These are phyloP conservation scores for Stomorhina lunata DNA, from an alignment of 2,888 invertebrate genomes.

Conservation along the genomic window DNA sequence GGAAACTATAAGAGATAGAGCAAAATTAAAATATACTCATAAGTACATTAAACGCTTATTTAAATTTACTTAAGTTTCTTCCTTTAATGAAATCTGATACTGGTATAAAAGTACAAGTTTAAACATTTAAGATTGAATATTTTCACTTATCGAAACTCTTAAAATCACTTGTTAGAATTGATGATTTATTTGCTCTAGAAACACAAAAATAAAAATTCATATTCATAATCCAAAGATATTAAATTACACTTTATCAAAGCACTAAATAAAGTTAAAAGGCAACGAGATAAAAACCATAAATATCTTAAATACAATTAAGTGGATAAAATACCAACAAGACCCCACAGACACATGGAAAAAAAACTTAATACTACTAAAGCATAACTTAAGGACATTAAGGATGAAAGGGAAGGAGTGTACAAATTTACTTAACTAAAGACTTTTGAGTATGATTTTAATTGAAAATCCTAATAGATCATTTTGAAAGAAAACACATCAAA, in stretches of 20 bases:
- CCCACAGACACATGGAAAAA: conserved; percentile 12
- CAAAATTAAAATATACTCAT: not conserved
- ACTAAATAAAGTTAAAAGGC: conserved; percentile 15
- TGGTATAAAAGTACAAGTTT: not conserved
- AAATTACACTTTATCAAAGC: conserved; percentile 48
- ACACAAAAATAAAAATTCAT: conserved; percentile 27
- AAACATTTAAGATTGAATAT: not conserved
- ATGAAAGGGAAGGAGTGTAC: not conserved
- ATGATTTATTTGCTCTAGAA: conserved; percentile 54
- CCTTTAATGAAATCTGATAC: not conserved
- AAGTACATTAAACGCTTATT: not conserved
- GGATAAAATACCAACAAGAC: conserved; percentile 28
- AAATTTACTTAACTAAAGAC: conserved; percentile 56
- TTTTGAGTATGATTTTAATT: conserved; percentile 70
- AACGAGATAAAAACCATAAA: not conserved
- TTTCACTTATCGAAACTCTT: not conserved
- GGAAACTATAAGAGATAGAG: too few species aligned
- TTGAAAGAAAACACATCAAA: conserved; percentile 11
- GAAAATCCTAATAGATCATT: conserved; percentile 76
- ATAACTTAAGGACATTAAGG: not conserved
- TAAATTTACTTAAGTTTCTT: not conserved
- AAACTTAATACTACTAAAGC: too few species aligned
- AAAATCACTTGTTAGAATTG: conserved; percentile 66
- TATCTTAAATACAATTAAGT: conserved; percentile 48
- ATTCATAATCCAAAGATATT: conserved; percentile 39